Evolutionary conservation across 2,888 invertebrate species (phyloP), one percentile per base, ranked within the genome.

Genomic region (Hyalella azteca): DNA sequence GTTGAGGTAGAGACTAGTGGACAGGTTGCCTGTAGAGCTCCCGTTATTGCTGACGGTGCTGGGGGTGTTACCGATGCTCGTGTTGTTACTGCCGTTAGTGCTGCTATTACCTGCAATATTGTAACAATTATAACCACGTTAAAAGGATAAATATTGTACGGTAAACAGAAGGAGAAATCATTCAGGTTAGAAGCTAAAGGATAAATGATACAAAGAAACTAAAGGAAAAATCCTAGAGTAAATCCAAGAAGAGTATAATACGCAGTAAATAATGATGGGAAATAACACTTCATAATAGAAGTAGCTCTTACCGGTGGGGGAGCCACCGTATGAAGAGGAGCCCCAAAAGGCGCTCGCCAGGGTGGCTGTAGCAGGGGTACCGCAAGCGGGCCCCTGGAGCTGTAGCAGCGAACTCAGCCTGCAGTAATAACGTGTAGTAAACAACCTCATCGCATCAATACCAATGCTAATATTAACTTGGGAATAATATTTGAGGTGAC

Each of bases 1-100:
- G 59, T 73, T 78, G 48, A 60, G 76, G 36, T 80, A 80, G 15
- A 80, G 73, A 29, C 80, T 82, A 5, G 50, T 77, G 49, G 77
- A 77, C 15, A 50, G 48, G 77, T 77, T 77, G 5, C 75, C 75
- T 3, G 45, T n/a, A 2, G 66, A 32, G 15, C 54, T 29, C 22
- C 54, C 22, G 26, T 11, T 54, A 29, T 26, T 54, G 54, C 26
- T 9, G 19, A 19, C 13, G 4, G 26, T 54, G 15, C 7, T n/a
- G n/a, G n/a, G 2, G 50, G 26, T 29, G 19, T 22, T 22, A 49
- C 49, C 49, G 19, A 15, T 22, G 15, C 45, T 15, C 11, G 26
- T 54, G 26, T 22, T 54, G 26, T 7, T 19, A 29, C 29, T 54
- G 1, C 26, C 54, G 26, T 29, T n/a, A n/a, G n/a, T n/a, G n/a